Percentiles rank a stretch among this genome's conserved stretches.
phyloP scores from a whole-genome alignment of 2,113 vertebrate genomes.

The Vulpes ferrilata region DNA sequence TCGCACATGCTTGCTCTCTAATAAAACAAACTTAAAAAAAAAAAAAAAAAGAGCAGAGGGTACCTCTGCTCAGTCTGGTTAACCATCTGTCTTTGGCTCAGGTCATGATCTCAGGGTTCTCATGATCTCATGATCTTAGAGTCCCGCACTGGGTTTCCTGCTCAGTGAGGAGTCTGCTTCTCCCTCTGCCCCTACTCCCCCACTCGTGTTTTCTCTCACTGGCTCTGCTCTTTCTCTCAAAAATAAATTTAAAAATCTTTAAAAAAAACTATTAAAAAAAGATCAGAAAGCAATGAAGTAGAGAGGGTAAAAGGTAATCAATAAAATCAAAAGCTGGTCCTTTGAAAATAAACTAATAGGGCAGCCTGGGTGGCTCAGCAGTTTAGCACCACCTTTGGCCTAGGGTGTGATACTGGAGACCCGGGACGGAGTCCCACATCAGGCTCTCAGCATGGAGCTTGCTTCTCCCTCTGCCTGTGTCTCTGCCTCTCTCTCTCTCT shows the following conservation, averaged over 20 bases:
- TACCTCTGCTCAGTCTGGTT: no score
- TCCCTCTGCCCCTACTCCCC: background rate
- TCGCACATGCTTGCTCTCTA: no score
- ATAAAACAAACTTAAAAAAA: no score
- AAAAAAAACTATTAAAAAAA: background rate
- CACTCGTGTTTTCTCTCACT: background rate
- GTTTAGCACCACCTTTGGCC: no score
- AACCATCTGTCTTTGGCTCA: background rate
- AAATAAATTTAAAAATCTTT: background rate
- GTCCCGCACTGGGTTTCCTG: background rate
- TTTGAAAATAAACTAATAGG: slow-evolving; percentile 20
- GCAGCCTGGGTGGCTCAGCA: background rate
- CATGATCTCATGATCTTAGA: background rate
- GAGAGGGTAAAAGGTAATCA: background rate
- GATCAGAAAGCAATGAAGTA: background rate
- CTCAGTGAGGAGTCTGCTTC: background rate
- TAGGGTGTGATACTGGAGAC: no score
- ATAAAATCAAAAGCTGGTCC: slow-evolving; percentile 15
- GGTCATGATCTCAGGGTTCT: background rate
- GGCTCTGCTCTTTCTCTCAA: background rate
- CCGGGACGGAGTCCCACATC: no score
- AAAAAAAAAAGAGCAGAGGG: no score
- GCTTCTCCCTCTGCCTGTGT: no score
- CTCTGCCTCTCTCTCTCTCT: no score
- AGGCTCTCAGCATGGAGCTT: no score